These are phyloP conservation scores for Camelus bactrianus DNA, from an alignment of 2,113 vertebrate species.

Conservation along the genomic window DNA sequence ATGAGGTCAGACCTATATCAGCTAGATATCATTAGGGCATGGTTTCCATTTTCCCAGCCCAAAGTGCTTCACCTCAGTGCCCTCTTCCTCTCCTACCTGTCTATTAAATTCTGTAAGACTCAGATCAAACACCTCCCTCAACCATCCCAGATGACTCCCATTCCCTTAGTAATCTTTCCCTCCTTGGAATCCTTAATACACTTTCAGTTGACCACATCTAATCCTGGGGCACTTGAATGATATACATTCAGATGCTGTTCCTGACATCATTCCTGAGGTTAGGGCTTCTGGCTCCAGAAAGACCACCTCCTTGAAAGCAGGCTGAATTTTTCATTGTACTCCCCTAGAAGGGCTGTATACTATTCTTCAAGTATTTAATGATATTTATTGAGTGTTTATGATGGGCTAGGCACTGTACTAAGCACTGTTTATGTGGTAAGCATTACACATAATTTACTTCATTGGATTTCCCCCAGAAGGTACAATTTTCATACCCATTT, in stretches of 20 bases:
- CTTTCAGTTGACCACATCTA: not conserved
- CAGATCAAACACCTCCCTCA: not conserved
- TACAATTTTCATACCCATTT: not conserved
- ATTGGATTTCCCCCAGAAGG: not conserved
- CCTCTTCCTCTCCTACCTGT: not conserved
- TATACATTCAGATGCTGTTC: not conserved
- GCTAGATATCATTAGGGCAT: not conserved
- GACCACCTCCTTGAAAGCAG: not conserved
- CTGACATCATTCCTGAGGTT: not conserved
- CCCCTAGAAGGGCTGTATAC: not conserved
- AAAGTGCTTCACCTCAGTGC: not conserved
- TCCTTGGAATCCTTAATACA: not conserved
- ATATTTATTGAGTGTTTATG: not conserved
- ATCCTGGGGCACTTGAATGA: not conserved
- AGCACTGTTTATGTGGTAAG: not conserved
- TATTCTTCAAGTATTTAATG: not conserved
- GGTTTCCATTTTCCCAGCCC: not conserved
- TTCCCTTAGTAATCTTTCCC: not conserved
- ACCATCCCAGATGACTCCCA: not conserved
- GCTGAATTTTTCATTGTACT: not conserved
- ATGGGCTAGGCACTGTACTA: not conserved
- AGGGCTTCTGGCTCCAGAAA: not conserved
- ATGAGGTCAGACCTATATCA: not conserved
- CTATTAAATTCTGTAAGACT: conserved; percentile 5
- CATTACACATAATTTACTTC: not conserved